Percentiles rank a stretch among this genome's conserved stretches.
These are phyloP conservation scores for Olivierus martensii DNA, from an alignment of 1,140 invertebrate species.

Conservation along the genomic window DNA sequence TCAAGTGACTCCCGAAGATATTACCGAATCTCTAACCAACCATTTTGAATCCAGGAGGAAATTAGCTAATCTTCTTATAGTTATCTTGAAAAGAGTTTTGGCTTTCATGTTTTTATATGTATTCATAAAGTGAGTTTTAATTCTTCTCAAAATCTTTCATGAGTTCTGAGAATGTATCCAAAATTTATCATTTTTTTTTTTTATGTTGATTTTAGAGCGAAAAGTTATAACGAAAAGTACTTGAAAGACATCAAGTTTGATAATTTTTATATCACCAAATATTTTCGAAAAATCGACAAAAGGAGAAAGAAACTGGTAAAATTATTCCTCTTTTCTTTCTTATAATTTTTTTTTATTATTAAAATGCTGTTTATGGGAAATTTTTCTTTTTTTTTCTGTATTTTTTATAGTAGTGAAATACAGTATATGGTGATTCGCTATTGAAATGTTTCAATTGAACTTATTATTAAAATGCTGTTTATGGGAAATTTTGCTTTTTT, in stretches of 20 bases:
- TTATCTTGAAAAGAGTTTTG: slow-evolving; percentile 2
- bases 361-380: too few relatives aligned
- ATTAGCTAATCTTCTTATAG: not conserved
- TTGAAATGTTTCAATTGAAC: too few relatives aligned
- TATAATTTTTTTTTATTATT: too few relatives aligned
- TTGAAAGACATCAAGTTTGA: slow-evolving; percentile 25
- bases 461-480: too few relatives aligned
- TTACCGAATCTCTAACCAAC: not conserved
- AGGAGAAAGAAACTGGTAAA: slow-evolving; percentile 19
- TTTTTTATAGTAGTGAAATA: too few relatives aligned
- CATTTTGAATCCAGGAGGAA: slow-evolving; percentile 4
- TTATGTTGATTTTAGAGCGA: slow-evolving; percentile 17
- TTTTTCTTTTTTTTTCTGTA: too few relatives aligned
- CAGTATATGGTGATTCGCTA: too few relatives aligned
- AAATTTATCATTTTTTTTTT: not conserved
- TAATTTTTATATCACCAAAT: slow-evolving; percentile 29
- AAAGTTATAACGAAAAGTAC: slow-evolving; percentile 27
- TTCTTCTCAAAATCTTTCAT: too few relatives aligned
- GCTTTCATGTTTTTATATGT: slow-evolving; percentile 5
- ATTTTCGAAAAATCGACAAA: slow-evolving; percentile 29
- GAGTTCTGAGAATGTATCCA: too few relatives aligned
- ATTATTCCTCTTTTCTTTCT: slow-evolving; percentile 4
- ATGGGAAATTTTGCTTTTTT: too few relatives aligned
- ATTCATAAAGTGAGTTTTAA: slow-evolving; percentile 2
- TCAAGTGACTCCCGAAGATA: slow-evolving; percentile 7